Evolutionary conservation across 2,888 invertebrate genomes (phyloP), one percentile per base, ranked within the genome.

Genomic region (Pilophorus perplexus): DNA sequence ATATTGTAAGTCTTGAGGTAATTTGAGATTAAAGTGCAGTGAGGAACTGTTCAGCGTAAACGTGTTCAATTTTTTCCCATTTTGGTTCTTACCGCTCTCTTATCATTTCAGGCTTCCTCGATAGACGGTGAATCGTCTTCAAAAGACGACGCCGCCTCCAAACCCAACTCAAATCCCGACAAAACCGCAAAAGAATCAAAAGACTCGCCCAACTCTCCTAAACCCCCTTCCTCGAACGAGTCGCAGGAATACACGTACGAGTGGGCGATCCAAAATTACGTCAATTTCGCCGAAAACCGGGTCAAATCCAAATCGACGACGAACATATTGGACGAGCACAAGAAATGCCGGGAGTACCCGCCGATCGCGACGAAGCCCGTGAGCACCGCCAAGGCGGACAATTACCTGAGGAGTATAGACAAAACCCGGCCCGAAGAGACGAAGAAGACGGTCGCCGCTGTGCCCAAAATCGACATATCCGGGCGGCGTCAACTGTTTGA

Each of bases 401-500:
- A 84, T 73, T 84, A 84, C 74, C 76, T 85, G 5, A 81, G 81
- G 14, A 83, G 83, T 65, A 83, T 85, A 72, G 83, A 84, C 76
- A 68, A 70, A 46, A 69, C 69, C 20, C 69, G 69, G 12, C 74
- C 69, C 37, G 71, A 72, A 38, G 82, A 82, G 73, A 78, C 79
- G 74, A 82, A 81, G 72, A 83, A 83, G 73, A 86, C 88, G n/a
- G 71, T 76, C 1, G 82, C 84, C 74, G 86, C 88, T n/a, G 71
- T 76, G 1, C 77, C 79, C 6, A 91, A 90, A 80, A 87, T 90
- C 22, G 86, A 90, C 75, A 87, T 92, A 71, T 83, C 85, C 67
- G 90, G 90, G 78, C 81, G 90, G 72, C 85, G 90, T 73, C 90
- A 90, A 77, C 83, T 92, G 68, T 92, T 92, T 74, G 91, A 92